These are phyloP conservation scores for Cathartes aura DNA, from an alignment of 2,113 vertebrate genomes.

Conservation along the genomic window DNA sequence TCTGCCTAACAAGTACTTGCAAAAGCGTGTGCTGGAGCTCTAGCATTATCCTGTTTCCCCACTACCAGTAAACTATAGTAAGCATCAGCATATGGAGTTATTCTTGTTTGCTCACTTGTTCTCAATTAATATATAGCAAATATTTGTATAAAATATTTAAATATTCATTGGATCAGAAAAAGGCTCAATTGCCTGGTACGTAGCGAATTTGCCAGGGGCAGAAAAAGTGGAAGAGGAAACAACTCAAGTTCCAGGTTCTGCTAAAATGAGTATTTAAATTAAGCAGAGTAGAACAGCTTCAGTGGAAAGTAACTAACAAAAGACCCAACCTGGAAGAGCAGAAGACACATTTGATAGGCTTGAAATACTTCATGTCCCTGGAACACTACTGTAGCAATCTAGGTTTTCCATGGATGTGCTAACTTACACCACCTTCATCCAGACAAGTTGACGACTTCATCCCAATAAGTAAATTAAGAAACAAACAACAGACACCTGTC, in stretches of 20 bases:
- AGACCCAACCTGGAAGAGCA: not conserved
- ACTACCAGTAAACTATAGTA: not conserved
- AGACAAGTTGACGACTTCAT: not conserved
- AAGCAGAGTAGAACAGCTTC: not conserved
- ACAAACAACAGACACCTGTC: not conserved
- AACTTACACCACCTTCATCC: not conserved
- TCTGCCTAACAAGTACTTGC: not conserved
- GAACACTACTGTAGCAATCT: not conserved
- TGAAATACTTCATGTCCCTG: not conserved
- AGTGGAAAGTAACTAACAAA: not conserved
- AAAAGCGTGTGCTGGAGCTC: not conserved
- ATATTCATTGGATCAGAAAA: constrained; percentile 39
- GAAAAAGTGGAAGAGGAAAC: not conserved
- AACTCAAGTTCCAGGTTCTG: not conserved
- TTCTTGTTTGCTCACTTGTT: constrained; percentile 31
- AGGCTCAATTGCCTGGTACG: not conserved
- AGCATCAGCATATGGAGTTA: constrained; percentile 24
- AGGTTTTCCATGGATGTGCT: not conserved
- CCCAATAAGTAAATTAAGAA: not conserved
- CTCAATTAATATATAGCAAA: constrained; percentile 44
- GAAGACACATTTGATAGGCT: not conserved
- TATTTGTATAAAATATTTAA: constrained; percentile 49
- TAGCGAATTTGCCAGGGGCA: not conserved
- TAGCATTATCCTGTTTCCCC: not conserved
- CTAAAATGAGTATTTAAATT: not conserved